Evolutionary conservation across 2,113 vertebrate species (phyloP).

Genomic region (Fregata magnificens): DNA sequence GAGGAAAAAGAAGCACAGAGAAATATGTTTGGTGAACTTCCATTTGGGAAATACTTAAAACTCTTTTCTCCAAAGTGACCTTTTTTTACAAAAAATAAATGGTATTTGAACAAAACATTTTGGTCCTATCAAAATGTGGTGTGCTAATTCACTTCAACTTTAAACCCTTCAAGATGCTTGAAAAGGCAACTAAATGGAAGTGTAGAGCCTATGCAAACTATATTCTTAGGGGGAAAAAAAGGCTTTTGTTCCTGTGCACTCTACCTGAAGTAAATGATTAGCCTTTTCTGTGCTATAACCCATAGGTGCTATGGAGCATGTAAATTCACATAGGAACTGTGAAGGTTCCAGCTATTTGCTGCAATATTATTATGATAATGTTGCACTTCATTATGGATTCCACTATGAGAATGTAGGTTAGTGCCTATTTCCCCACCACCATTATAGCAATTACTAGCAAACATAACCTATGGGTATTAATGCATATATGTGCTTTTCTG

Average conservation of each 20-base stretch:
- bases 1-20: background rate
- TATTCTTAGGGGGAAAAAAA: background rate
- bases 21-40: background rate
- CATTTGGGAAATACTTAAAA: background rate
- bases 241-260: background rate
- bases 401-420: background rate
- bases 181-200: background rate
- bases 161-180: background rate
- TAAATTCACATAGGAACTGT: background rate
- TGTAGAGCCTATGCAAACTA: background rate
- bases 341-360: background rate
- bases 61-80: background rate
- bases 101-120: background rate
- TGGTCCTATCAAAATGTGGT: background rate
- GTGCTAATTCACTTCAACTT: background rate
- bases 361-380: background rate
- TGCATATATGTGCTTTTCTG: background rate
- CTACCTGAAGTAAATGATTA: background rate
- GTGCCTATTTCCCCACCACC: background rate
- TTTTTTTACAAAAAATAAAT: background rate
- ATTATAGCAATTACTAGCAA: background rate
- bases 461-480: background rate
- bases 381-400: background rate
- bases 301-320: rapidly evolving
- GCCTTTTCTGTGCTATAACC: background rate